Evolutionary conservation across 2,113 vertebrate species (phyloP), one percentile per base, ranked within the genome.

Genomic region (Hucho hucho): DNA sequence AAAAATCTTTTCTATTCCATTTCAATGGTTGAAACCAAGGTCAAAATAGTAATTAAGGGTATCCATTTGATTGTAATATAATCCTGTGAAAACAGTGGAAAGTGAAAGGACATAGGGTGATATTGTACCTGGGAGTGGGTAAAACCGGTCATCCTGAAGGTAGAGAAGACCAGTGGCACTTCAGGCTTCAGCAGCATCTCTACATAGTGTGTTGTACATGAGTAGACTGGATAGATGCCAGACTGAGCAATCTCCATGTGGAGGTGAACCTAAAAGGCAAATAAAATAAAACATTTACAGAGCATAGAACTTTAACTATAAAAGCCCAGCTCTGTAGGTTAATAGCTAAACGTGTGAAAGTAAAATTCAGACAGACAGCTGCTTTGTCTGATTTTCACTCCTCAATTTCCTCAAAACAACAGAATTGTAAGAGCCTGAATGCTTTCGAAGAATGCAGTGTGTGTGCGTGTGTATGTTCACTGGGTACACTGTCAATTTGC

Each of bases 101-200:
- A 24, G 13, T 18, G 26, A 14, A 12, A 28, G 67, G n/a, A 24
- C 1, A 18, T 20, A 6, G 25, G 37, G n/a, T 4, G n/a, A 53
- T 63, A n/a, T 0, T 69, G 16, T 93, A 99, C 98, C 96, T 99
- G 98, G 29, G 97, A 97, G 1, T 97, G 95, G 63, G 96, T 93
- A 85, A 96, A 97, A 1, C 95, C 97, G 80, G 97, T 95, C 93
- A 97, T 95, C 75, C 91, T 94, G 90, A 99, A 99, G 70, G 96
- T 97, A 6, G 97, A 96, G 85, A 89, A 96, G 69, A 98, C 96
- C 80, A 98, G 95, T 1, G 96, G 97, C 69, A 97, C 84, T 79
- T 99, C 96, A 0, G 92, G 85, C 84, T 97, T 98, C 82, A 99
- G 93, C 72, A 99, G 82, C 95, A 96, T 96, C 91, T 99, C 97